Base-by-base conservation (phyloP, 2,888 invertebrate species). In the Ernsta delagoae region DNA sequence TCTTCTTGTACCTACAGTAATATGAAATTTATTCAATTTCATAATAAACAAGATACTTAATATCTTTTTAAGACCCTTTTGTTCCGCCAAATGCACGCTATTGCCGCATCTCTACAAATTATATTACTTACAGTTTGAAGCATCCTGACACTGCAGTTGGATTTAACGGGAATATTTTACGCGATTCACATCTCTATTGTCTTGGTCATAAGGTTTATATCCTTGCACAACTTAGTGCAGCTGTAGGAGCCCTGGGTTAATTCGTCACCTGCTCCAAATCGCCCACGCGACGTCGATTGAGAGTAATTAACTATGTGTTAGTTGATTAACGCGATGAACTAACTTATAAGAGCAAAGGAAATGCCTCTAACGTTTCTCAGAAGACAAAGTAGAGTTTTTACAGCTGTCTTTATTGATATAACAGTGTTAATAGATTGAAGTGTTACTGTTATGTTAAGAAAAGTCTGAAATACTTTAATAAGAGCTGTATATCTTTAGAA, bases 241-340 rank as follows among this genome's bases (percentile, higher is more conserved):
- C 48, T 69, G 68, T 53, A 41, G n/a, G 31, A 43, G 43, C n/a
- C 48, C 56, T 57, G 62, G 62, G 62, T 62, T 68, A 68, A 68
- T 62, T 68, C 62, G 62, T 68, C 73, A 73, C 73, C 73, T 73
- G 73, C 71, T 71, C 59, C 67, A 48, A 16, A 63, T 67, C 71
- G 70, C 72, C 70, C 68, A 68, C 71, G 70, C 65, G 7, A 3
- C 48, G 5, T 57, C 60, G 16, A 57, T 67, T 68, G 59, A 62
- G 61, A 59, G 68, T 34, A 59, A 70, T 67, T 70, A 65, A 70
- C 70, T 71, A 65, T 66, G 45, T 48, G 63, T 56, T 41, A 50
- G 54, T 64, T 45, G 39, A 61, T 54, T 70, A 68, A 68, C 68
- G 68, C 57, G 7, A 45, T 45, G 60, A 43, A 57, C 12, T 6